These are phyloP conservation scores for Dolichopus griseipennis DNA, from an alignment of 2,888 invertebrate genomes.

Conservation along the genomic window DNA sequence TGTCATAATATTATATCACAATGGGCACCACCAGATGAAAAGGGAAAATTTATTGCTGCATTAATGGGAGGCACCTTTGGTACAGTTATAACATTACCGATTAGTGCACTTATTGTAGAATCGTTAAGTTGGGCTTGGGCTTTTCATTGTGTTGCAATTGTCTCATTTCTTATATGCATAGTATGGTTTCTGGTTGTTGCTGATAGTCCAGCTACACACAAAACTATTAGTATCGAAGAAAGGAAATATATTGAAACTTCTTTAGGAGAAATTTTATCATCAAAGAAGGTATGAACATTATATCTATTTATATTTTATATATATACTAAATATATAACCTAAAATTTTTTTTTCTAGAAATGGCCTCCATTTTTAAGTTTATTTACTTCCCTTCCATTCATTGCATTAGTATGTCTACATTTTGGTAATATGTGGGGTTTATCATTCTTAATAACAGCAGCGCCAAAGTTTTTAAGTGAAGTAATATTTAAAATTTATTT, in stretches of 20 bases:
- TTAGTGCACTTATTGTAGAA: constrained; percentile 56
- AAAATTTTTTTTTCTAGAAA: constrained; percentile 43
- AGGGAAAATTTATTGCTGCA: constrained; percentile 61
- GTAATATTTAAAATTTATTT: constrained; percentile 25
- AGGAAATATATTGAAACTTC: constrained; percentile 54
- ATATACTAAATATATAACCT: not conserved
- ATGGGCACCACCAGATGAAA: constrained; percentile 68
- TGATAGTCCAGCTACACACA: constrained; percentile 56
- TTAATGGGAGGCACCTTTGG: constrained; percentile 66
- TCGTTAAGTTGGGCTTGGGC: constrained; percentile 57
- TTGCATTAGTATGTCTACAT: constrained; percentile 57
- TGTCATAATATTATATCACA: constrained; percentile 57
- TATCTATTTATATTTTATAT: not conserved
- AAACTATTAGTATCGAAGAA: constrained; percentile 53
- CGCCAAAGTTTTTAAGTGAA: constrained; percentile 65
- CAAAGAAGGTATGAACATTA: constrained; percentile 45
- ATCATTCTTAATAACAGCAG: constrained; percentile 66
- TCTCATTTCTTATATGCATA: constrained; percentile 48
- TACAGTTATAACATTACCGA: constrained; percentile 60
- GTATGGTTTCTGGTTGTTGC: constrained; percentile 56
- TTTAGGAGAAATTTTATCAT: constrained; percentile 49
- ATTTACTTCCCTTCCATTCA: constrained; percentile 57
- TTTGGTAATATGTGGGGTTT: constrained; percentile 70
- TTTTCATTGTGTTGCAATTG: constrained; percentile 54
- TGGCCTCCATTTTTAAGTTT: constrained; percentile 57